Evolutionary conservation across 1,140 invertebrate species (phyloP).

Genomic region (Apis cerana): DNA sequence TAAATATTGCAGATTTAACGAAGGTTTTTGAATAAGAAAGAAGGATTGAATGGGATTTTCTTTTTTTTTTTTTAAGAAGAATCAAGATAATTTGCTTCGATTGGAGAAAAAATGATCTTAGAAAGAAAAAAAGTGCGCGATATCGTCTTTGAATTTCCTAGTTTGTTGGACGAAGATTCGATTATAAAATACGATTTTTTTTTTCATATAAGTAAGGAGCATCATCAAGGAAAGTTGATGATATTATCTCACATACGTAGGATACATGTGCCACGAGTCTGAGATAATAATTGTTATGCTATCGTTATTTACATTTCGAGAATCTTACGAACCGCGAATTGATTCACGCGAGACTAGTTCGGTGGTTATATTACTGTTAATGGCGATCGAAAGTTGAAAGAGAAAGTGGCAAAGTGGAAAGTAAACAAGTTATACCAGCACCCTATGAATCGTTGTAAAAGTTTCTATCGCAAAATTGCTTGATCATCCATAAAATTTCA

Average conservation of each 20-base stretch:
- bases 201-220: too few relatives aligned
- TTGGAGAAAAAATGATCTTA: too few relatives aligned
- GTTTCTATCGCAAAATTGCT: background rate
- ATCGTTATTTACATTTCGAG: background rate
- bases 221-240: too few relatives aligned
- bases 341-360: background rate
- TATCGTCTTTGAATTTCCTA: too few relatives aligned
- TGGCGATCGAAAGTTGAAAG: conserved; percentile 69
- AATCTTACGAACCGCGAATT: background rate
- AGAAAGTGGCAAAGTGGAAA: conserved; percentile 63
- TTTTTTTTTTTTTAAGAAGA: too few relatives aligned
- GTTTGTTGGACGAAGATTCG: too few relatives aligned
- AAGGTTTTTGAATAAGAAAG: too few relatives aligned
- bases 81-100: too few relatives aligned
- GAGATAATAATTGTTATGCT: background rate
- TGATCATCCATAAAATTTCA: background rate
- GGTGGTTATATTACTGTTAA: background rate
- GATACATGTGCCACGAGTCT: background rate
- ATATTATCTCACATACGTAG: background rate
- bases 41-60: too few relatives aligned
- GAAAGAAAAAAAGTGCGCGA: too few relatives aligned
- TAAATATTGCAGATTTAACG: too few relatives aligned
- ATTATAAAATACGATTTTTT: too few relatives aligned
- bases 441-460: background rate
- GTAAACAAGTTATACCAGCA: background rate